Base-by-base conservation (phyloP, 2,113 vertebrate species). In the Brienomyrus longianalis region DNA sequence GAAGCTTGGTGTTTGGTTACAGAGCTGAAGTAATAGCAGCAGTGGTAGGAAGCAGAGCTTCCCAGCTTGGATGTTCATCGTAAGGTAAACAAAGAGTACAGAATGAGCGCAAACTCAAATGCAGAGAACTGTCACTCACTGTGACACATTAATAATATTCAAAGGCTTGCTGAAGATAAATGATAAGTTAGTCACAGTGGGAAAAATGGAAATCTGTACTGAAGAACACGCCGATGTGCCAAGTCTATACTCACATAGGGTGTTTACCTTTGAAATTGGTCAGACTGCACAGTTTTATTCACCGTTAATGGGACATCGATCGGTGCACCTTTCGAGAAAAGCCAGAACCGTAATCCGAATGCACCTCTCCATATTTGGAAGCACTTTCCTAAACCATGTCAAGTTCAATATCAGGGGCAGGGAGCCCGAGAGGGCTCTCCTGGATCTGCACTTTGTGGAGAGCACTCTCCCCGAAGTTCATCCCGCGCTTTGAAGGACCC, bases 401-500 rank as follows among this genome's bases (percentile, higher is more conserved):
- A 45, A n/a, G 56, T n/a, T 21, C 35, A 62, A 13, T 54, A 45
- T 56, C 17, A 62, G 39, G 56, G 5, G 43, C 35, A n/a, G 43
- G 21, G 11, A 47, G 35, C 52, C 19, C n/a, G 88, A 3, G 56
- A 88, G 56, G 35, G 3, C 39, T 17, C 56, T 62, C 87, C 19
- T 23, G 19, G 59, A 50, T 39, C 21, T 23, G 27, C 6, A 13
- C 27, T 88, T 27, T 88, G 52, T 27, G 27, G 19, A 35, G 47
- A 27, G n/a, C 23, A 27, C 47, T 88, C 62, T 50, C 59, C 88
- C 21, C 21, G 9, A 80, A 83, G 70, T 54, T 83, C 15, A 89
- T 52, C 31, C 3, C 39, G 48, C 17, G 50, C 43, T n/a, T 54
- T 54, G 23, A 19, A 91, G 89, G 23, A 88, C 90, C 59, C 87